A percentile compares a stretch with the other conserved stretches of the same genome.
These are phyloP conservation scores for Eleutherodactylus coqui DNA, from an alignment of 2,797 vertebrate species.

Conservation along the genomic window DNA sequence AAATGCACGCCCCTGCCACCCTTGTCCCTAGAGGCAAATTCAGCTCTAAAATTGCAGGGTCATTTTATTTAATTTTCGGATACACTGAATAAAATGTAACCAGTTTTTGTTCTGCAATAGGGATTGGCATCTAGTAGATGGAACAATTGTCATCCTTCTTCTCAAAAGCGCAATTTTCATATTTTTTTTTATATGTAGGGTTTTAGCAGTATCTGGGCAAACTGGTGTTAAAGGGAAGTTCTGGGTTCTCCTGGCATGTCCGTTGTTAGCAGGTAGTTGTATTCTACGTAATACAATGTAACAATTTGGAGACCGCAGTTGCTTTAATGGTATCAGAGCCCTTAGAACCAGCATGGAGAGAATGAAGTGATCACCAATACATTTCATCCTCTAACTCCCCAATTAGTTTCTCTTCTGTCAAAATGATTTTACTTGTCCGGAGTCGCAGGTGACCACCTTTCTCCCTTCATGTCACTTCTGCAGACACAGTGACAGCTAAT, in stretches of 20 bases:
- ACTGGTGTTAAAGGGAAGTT: neutral
- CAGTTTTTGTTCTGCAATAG: neutral
- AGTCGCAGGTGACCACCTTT: constrained; percentile 23
- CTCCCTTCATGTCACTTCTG: constrained; percentile 18
- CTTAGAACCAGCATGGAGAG: neutral
- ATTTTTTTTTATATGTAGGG: too few relatives aligned
- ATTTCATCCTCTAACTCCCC: neutral
- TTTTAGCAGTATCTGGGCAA: neutral
- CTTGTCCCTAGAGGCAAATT: too few relatives aligned
- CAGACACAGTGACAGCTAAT: neutral
- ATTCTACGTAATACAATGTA: too few relatives aligned
- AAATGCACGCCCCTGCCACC: too few relatives aligned
- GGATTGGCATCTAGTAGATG: neutral
- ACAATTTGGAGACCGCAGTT: too few relatives aligned
- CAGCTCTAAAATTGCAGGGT: too few relatives aligned
- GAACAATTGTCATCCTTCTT: neutral
- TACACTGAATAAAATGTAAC: neutral
- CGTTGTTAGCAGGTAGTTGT: too few relatives aligned
- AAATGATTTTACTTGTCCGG: neutral
- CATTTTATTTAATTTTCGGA: too few relatives aligned
- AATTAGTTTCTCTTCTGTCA: neutral
- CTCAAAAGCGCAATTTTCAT: neutral
- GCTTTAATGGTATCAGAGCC: too few relatives aligned
- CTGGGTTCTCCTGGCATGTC: too few relatives aligned
- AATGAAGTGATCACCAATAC: constrained; percentile 2